A percentile compares a stretch with the other conserved stretches of the same genome.
Evolutionary conservation across 2,113 vertebrate species (phyloP).

Genomic region (Butorides virescens): DNA sequence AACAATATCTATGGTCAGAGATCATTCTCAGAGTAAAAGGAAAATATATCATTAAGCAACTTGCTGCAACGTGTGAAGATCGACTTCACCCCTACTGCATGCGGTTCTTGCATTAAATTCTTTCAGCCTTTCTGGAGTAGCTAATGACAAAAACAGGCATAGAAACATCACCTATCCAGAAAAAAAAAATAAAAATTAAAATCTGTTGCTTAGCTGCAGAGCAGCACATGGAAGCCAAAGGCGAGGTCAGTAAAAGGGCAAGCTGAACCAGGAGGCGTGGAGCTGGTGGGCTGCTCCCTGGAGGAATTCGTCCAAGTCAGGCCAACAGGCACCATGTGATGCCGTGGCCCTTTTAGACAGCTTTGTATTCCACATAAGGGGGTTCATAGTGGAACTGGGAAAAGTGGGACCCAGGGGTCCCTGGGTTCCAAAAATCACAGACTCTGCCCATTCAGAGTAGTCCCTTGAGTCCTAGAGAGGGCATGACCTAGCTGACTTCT

Average conservation of each 20-base stretch:
- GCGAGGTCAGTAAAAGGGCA: background rate
- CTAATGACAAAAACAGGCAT: background rate
- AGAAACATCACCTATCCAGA: background rate
- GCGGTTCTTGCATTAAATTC: background rate
- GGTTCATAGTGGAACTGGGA: background rate
- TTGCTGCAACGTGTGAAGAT: background rate
- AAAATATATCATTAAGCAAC: background rate
- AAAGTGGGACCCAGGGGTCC: background rate
- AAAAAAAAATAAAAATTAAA: background rate
- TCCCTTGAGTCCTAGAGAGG: background rate
- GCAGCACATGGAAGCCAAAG: background rate
- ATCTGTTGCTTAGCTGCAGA: background rate
- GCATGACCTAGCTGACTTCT: background rate
- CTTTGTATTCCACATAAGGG: background rate
- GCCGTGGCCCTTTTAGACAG: background rate
- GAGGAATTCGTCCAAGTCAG: background rate
- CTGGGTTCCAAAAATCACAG: background rate
- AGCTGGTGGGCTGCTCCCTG: background rate
- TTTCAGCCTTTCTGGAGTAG: background rate
- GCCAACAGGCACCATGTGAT: background rate
- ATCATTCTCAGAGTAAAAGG: background rate
- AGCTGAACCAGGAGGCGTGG: background rate
- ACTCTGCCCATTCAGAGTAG: background rate
- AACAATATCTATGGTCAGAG: background rate
- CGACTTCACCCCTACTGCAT: background rate